Evolutionary conservation across 2,888 invertebrate species (phyloP), one percentile per base, ranked within the genome.

Genomic region (Pheosia gnoma): DNA sequence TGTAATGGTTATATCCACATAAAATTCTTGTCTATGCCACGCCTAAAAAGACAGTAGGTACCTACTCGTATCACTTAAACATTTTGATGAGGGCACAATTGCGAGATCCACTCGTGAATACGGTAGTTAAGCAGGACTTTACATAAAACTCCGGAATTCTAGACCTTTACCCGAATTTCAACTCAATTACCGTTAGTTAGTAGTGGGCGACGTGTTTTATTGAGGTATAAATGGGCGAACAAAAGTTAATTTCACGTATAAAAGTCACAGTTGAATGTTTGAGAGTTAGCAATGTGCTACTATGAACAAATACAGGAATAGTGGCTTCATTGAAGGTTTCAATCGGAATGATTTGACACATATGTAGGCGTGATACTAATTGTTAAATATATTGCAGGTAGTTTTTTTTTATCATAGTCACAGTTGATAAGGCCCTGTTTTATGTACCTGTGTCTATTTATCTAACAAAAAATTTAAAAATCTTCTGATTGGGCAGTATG

Each of bases 81-180:
- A 69, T 68, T 62, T 51, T 67, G 71, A 69, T 72, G 67, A 67
- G 67, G 68, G 62, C 59, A 57, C 66, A 68, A 64, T 56, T 43
- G 59, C 58, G 65, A 45, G 36, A 45, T 43, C 61, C 62, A 25
- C 47, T 47, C 59, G 25, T 65, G 61, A 62, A 63, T 59, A 67
- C 59, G 53, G 59, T 59, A 57, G 55, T 59, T 58, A 67, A 67
- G 70, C 57, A 53, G 25, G 58, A 63, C 68, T 65, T 62, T 64
- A 72, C 64, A 61, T 61, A 58, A 66, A 69, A 75, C 66, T 72
- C 63, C 58, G 54, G 55, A 65, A 66, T 66, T 61, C 65, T 57
- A 57, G 66, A 59, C 61, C 67, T 61, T 54, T 59, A 65, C 63
- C 59, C 54, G 67, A 55, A 71, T 69, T 57, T 45, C 36, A 57